Evolutionary conservation across 2,113 vertebrate genomes (phyloP).

Genomic region (Laticauda colubrina): DNA sequence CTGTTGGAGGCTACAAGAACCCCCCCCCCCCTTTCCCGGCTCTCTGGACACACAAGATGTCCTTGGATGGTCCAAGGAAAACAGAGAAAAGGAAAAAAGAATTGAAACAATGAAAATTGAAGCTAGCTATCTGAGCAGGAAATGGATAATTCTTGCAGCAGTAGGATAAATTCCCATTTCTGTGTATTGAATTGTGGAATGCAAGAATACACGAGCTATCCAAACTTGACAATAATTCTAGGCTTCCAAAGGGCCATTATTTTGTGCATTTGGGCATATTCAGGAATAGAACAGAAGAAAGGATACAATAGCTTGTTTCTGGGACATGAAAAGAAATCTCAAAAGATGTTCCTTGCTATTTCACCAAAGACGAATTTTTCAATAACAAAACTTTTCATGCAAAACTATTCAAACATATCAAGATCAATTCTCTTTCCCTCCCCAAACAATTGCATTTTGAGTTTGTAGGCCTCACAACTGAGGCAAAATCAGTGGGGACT

Average conservation of each 20-base stretch:
- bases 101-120: background rate
- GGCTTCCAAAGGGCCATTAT: background rate
- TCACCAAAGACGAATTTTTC: background rate
- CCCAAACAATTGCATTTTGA: background rate
- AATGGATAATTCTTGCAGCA: background rate
- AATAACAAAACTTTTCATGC: background rate
- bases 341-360: background rate
- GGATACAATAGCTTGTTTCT: background rate
- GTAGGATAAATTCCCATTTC: background rate
- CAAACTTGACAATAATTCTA: background rate
- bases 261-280: background rate
- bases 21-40: too few relatives aligned
- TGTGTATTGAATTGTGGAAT: background rate
- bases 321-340: background rate
- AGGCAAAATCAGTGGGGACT: background rate
- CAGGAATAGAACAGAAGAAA: background rate
- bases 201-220: background rate
- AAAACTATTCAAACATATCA: background rate
- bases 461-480: background rate
- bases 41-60: background rate
- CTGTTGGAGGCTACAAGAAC: background rate
- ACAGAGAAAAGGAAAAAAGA: background rate
- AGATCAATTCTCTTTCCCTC: background rate
- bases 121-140: background rate
- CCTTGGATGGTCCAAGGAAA: background rate